Evolutionary conservation across 2,888 invertebrate genomes (phyloP).

Genomic region (Tanypteryx hageni): DNA sequence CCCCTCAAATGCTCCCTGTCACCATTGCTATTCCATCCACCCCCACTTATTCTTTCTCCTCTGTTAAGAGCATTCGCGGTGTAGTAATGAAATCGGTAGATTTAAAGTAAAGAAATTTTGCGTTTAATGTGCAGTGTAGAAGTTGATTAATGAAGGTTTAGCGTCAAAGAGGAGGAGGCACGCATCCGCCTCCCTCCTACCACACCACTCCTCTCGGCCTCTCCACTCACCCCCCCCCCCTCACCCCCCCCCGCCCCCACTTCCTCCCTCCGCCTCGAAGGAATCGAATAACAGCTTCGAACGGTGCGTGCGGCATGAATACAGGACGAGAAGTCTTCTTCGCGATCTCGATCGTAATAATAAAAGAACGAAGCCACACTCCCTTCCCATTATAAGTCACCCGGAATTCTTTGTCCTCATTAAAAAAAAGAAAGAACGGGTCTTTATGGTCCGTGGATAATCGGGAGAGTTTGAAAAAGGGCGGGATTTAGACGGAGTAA

Average conservation of each 20-base stretch:
- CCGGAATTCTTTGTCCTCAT: conserved; percentile 59
- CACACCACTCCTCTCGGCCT: no score
- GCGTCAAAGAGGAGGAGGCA: background rate
- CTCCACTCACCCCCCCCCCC: background rate
- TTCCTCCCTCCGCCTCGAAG: background rate
- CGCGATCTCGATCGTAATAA: background rate
- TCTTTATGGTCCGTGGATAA: conserved; percentile 17
- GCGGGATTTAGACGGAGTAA: background rate
- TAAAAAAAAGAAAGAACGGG: background rate
- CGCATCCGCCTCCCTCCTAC: background rate
- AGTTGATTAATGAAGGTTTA: background rate
- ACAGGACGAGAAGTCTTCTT: background rate
- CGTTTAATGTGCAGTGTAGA: no score
- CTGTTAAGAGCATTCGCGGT: no score
- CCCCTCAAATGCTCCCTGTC: background rate
- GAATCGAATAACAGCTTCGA: background rate
- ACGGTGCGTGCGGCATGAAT: conserved; percentile 18
- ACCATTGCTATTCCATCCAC: background rate
- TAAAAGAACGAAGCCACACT: conserved; percentile 10
- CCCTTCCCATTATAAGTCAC: conserved; percentile 37
- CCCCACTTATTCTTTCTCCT: background rate
- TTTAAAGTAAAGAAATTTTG: background rate
- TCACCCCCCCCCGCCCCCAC: background rate
- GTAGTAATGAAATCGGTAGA: background rate
- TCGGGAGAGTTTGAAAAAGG: conserved; percentile 37